Base-by-base conservation (phyloP, 1,140 invertebrate species). In the Macrocentrus cingulum region DNA sequence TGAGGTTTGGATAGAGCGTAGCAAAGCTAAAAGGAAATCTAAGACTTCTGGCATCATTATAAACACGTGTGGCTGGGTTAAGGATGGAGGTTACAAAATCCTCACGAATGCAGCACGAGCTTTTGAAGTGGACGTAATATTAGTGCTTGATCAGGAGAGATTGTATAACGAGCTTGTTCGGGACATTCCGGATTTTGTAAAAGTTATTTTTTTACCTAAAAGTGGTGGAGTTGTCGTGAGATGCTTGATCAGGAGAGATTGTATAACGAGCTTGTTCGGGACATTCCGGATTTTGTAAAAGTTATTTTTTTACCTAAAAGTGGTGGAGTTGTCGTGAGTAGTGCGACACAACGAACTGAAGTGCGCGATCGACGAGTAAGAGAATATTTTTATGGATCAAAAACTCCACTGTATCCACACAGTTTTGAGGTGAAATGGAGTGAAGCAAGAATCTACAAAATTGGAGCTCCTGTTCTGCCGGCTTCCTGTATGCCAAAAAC, bases 51-150 rank as follows among this genome's bases (percentile, higher is more conserved):
- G 97, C n/a, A 90, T 94, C 1, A 88, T 99, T 29, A 96, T 99
- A 48, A 99, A 99, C 72, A 99, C 97, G 0, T 97, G 95, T 70
- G 97, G 97, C 1, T 99, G 95, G 95, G 88, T 98, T 0, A 95
- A 96, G 80, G 91, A 87, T 1, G 88, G 87, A 5, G 95, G 94
- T 0, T 96, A 95, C 70, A 88, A 89, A 68, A 82, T 90, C 39
- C 71, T 95, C 8, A 86, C 88, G 7, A 91, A 97, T 68, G 88
- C 93, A 3, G 93, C 94, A 0, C 88, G 93, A 69, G 91, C 91
- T 4, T 99, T 99, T 80, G 92, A 97, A 83, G 94, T 97, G 1
- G 94, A 97, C 75, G 88, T 96, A 0, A 94, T 99, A 66, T 81
- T 99, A 59, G 97, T 99, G 0, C 72, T 99, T 45, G 97, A 99